Evolutionary conservation across 1,140 invertebrate species (phyloP), one percentile per base, ranked within the genome.

Genomic region (Halictus rubicundus): DNA sequence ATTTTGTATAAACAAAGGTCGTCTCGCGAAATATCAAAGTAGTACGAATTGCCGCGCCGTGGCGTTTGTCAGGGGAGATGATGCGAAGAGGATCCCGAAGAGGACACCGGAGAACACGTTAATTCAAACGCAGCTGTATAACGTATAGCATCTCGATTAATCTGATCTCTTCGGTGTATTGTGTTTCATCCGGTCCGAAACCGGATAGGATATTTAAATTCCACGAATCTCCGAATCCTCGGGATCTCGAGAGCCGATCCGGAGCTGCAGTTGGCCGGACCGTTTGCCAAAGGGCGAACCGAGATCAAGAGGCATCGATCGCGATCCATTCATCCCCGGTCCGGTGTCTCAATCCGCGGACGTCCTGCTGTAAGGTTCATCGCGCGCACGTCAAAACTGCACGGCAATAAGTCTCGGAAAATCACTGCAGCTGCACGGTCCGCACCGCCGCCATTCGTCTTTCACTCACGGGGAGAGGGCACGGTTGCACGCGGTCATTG

Each of bases 321-420:
- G 32, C 74, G 74, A 68, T 76, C 64, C 74, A 49, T 77, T 49
- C 74, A 49, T 60, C 57, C 54, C n/a, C 49, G 52, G 25, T n/a
- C 10, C n/a, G 32, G 49, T 32, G 73, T 66, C 64, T 75, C 73
- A 59, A 75, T 75, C 37, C 32, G 21, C 32, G 39, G 2, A 32
- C n/a, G 19, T 42, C 49, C 49, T 6, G 5, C 16, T 8, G 12
- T 23, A 39, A 6, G 49, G 14, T 52, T 52, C 10, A 70, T 63
- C 57, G 49, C 37, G 68, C 23, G 32, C 14, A 32, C 52, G 69
- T 73, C 68, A 71, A 79, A 72, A 71, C 39, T 39, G n/a, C n/a
- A 46, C 49, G 37, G 49, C 60, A 32, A 79, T 57, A 73, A 65
- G 68, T 79, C 77, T 73, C 37, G 49, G 77, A 73, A 79, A 71